Percentiles rank a stretch among this genome's conserved stretches.
These are phyloP conservation scores for Stichopus horrens DNA, from an alignment of 53 echinoderm and acorn worm genomes.

Conservation along the genomic window DNA sequence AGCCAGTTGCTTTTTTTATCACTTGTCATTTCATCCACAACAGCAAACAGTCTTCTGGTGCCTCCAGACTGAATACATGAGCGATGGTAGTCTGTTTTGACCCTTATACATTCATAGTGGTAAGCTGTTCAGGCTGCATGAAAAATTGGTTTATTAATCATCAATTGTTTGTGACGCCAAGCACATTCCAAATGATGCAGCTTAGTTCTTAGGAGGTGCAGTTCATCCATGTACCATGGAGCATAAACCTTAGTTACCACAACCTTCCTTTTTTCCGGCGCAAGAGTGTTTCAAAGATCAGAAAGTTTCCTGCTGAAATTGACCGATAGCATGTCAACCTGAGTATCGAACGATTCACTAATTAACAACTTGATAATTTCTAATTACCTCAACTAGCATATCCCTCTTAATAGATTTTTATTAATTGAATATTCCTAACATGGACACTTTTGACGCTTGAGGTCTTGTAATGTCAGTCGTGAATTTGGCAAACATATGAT, in stretches of 20 bases:
- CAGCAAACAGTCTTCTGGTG: not conserved
- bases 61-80: not conserved
- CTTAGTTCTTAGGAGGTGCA: not conserved
- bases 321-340: not conserved
- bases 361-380: not conserved
- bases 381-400: not conserved
- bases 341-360: not conserved
- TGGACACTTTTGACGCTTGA: not conserved
- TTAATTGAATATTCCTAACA: not conserved
- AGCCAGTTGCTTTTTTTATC: no score
- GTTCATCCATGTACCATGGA: constrained; percentile 5
- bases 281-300: not conserved
- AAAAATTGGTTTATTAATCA: constrained; percentile 20
- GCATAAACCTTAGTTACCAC: not conserved
- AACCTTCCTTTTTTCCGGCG: not conserved
- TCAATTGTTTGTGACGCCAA: not conserved
- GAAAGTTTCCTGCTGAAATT: not conserved
- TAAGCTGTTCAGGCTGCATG: constrained; percentile 3
- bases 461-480: constrained; percentile 15
- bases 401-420: constrained; percentile 9
- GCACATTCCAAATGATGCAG: not conserved
- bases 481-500: not conserved
- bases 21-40: not conserved
- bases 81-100: not conserved
- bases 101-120: not conserved